phyloP scores from a whole-genome alignment of 1,140 invertebrate genomes.

The Cydia pomonella region DNA sequence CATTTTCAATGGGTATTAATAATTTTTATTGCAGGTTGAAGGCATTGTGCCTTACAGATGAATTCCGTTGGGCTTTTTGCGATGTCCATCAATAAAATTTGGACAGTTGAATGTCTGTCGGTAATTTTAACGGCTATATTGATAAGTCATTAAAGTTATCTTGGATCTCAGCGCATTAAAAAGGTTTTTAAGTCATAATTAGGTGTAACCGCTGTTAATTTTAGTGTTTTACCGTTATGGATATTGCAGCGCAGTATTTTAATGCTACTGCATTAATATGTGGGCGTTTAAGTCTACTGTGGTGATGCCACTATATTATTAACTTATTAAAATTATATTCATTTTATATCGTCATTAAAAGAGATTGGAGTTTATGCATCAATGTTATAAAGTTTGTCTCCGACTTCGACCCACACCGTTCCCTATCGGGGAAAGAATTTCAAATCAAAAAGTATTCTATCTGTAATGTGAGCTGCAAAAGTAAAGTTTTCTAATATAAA shows the following conservation, averaged over 20 bases:
- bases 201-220: conserved; percentile 45
- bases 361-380: too few relatives aligned
- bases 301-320: not conserved
- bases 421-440: not conserved
- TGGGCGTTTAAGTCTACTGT: not conserved
- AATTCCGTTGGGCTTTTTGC: conserved; percentile 62
- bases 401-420: not conserved
- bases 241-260: not conserved
- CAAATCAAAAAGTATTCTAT: not conserved
- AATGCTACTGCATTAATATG: not conserved
- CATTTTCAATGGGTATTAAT: conserved; percentile 72
- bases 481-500: too few relatives aligned
- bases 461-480: not conserved
- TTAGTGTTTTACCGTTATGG: conserved; percentile 31
- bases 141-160: conserved; percentile 59
- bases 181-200: conserved; percentile 51
- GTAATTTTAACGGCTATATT: conserved; percentile 58
- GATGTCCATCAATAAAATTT: conserved; percentile 72
- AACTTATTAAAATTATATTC: too few relatives aligned
- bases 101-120: conserved; percentile 68
- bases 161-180: conserved; percentile 54
- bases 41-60: conserved; percentile 67
- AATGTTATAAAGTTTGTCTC: too few relatives aligned
- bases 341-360: too few relatives aligned
- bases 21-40: conserved; percentile 77